These are phyloP conservation scores for Trididemnum miniatum DNA, from an alignment of 23 tunicate species.

Conservation along the genomic window DNA sequence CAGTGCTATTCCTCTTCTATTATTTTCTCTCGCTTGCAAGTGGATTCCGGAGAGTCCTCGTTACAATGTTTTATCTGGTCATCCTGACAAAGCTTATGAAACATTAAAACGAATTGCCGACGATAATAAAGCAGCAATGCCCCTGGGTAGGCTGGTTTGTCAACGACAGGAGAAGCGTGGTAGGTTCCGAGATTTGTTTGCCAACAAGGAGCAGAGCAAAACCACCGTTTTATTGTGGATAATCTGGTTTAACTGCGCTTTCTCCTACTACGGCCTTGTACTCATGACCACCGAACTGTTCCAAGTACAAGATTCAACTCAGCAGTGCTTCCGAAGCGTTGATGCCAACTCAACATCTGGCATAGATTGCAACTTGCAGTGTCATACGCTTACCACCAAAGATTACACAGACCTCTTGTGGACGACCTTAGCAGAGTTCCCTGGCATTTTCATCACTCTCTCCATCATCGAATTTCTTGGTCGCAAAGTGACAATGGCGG, in stretches of 20 bases:
- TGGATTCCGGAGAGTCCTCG: slow-evolving; percentile 98
- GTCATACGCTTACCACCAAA: slow-evolving; percentile 67
- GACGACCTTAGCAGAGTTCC: slow-evolving; percentile 98
- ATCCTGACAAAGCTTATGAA: slow-evolving; percentile 81
- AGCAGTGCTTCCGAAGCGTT: slow-evolving; percentile 40
- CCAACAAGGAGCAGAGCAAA: slow-evolving; percentile 56
- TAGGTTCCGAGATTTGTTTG: slow-evolving; percentile 65
- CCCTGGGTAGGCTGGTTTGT: slow-evolving; percentile 69
- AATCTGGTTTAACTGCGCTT: slow-evolving; percentile 98
- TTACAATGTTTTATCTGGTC: slow-evolving; percentile 89
- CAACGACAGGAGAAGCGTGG: slow-evolving; percentile 71
- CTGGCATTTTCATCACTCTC: slow-evolving; percentile 83
- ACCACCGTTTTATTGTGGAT: slow-evolving; percentile 92
- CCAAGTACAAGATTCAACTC: slow-evolving; percentile 66
- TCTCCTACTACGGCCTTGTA: slow-evolving; percentile 94
- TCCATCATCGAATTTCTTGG: slow-evolving; percentile 82
- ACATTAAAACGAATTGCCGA: slow-evolving; percentile 79
- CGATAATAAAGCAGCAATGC: slow-evolving; percentile 72
- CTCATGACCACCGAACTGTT: slow-evolving; percentile 97
- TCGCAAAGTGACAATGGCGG: slow-evolving; percentile 83
- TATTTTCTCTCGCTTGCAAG: slow-evolving; percentile 87
- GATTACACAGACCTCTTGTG: slow-evolving; percentile 92
- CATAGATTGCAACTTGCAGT: slow-evolving; percentile 78
- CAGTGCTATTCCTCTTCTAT: slow-evolving; percentile 79
- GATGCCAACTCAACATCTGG: neutral